Base-by-base conservation (phyloP, 2,113 vertebrate species). In the Ceyx melanurus region DNA sequence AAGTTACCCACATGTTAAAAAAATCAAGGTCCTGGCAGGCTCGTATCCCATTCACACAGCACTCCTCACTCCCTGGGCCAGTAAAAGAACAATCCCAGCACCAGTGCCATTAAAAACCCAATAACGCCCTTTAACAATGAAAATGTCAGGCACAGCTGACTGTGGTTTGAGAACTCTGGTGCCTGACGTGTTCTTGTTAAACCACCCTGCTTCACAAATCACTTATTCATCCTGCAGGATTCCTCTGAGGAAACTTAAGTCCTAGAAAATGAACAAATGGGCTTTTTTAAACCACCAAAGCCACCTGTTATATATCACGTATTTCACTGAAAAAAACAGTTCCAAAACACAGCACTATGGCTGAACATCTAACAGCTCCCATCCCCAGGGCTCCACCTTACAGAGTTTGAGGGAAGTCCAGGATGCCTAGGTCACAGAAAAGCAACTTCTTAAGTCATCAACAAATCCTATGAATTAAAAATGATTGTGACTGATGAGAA, bases 1-100 rank as follows among this genome's bases (percentile, higher is more conserved):
- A 88, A 92, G 92, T 88, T 95, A 96, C 92, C 96, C 96, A 97
- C 96, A 96, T 95, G 94, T 64, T 96, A 93, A 96, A 93, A 88
- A 88, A 93, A 91, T 80, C 43, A 83, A 76, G 92, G 94, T 75
- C 94, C 97, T 97, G 96, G 93, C 86, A 97, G 89, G 92, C 93
- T 26, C 18, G 29, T 72, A 45, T 26, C 64, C 94, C 92, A 76
- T 62, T 88, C 97, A 94, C 86, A 95, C 72, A 76, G 26, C 2
- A 61, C 81, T 93, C 92, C 93, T 94, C 29, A 4, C 50, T 92
- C 54, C 93, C 92, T 90, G 91, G 81, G 88, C 80, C 84, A 92
- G 89, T 86, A 93, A 83, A 81, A 89, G 94, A 95, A 95, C 31
- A 70, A 88, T 58, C 83, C 92, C 86, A 65, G 78, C 37, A 75